These are phyloP conservation scores for Mastomys natalensis DNA, from an alignment of 2,113 vertebrate species.

Conservation along the genomic window DNA sequence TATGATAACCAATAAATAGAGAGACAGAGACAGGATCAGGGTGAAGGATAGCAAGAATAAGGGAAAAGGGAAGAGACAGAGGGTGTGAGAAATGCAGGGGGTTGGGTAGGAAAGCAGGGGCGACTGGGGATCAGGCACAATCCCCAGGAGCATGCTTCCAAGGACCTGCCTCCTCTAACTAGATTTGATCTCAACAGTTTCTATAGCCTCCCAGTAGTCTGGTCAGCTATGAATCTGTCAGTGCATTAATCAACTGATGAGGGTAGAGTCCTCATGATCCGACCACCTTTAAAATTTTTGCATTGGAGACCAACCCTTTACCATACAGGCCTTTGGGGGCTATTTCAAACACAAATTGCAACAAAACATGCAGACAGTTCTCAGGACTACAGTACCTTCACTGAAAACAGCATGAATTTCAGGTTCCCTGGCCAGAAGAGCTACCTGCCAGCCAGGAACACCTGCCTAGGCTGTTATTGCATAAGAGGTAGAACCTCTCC, in stretches of 20 bases:
- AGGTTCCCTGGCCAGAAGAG: neutral
- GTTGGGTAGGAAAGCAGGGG: fast-evolving
- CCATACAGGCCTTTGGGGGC: no score
- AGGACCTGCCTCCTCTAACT: neutral
- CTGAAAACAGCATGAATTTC: neutral
- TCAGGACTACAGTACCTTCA: neutral
- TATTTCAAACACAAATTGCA: neutral
- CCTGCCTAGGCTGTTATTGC: neutral
- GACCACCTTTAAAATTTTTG: neutral
- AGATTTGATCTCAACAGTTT: neutral
- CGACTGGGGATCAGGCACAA: neutral
- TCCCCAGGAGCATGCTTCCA: neutral
- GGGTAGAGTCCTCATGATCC: neutral
- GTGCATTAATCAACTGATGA: neutral
- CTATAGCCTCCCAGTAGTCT: neutral
- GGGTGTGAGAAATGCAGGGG: neutral
- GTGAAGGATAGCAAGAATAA: neutral
- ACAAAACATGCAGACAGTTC: neutral
- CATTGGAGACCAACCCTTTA: neutral
- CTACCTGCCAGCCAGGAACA: neutral
- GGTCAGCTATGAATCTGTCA: neutral
- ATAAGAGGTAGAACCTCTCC: neutral
- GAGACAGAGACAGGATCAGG: neutral
- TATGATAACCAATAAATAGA: neutral
- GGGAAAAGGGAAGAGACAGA: neutral